phyloP scores from a whole-genome alignment of 2,888 invertebrate species.

The Oxystoma pomonae region DNA sequence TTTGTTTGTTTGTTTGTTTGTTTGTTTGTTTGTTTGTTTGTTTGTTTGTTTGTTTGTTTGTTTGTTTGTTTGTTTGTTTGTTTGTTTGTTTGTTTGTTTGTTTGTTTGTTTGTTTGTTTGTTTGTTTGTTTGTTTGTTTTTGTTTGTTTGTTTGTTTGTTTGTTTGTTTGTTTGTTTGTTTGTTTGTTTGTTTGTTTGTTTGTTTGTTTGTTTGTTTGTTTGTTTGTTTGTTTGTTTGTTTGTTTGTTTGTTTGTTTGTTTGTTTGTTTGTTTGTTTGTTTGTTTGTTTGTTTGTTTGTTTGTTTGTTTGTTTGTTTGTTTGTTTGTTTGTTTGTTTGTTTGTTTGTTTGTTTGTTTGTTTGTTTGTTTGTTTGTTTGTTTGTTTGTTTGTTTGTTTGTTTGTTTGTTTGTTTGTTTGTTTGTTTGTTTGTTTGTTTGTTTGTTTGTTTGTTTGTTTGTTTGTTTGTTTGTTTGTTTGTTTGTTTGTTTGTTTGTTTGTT shows the following conservation, averaged over 20 bases:
- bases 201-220: not conserved
- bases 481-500: no score
- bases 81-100: not conserved
- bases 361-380: no score
- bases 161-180: not conserved
- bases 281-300: not conserved
- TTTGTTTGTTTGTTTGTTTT: not conserved
- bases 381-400: no score
- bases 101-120: not conserved
- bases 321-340: not conserved
- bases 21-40: not conserved
- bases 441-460: no score
- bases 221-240: not conserved
- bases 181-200: not conserved
- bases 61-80: not conserved
- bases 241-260: not conserved
- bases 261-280: not conserved
- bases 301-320: not conserved
- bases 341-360: not conserved
- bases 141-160: not conserved
- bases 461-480: no score
- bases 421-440: no score
- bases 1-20: not conserved
- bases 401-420: no score
- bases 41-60: not conserved